Evolutionary conservation across 2,797 vertebrate species (phyloP).

Genomic region (Enteromius treurensis): DNA sequence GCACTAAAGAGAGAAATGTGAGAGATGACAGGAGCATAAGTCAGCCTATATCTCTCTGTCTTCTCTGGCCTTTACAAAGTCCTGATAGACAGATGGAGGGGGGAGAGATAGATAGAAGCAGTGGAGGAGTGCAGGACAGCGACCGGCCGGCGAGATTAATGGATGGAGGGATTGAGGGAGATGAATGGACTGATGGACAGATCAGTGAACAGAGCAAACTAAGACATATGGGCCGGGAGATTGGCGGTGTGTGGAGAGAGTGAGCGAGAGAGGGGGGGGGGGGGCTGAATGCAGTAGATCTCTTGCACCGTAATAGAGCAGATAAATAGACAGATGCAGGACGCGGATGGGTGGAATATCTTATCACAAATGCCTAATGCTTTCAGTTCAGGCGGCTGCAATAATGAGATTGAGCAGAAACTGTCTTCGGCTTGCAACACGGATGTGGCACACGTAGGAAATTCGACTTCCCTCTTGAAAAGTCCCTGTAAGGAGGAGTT

Average conservation of each 20-base stretch:
- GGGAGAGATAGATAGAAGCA: constrained; percentile 56
- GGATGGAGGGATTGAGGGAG: constrained; percentile 65
- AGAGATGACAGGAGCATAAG: constrained; percentile 51
- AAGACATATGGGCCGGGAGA: constrained; percentile 71
- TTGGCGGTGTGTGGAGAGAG: constrained; percentile 61
- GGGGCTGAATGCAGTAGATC: constrained; percentile 62
- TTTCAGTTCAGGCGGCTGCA: constrained; percentile 33
- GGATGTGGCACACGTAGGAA: constrained; percentile 5
- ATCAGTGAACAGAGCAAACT: constrained; percentile 72
- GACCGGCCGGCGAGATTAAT: constrained; percentile 60
- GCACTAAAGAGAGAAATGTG: constrained; percentile 39
- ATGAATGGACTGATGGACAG: constrained; percentile 76
- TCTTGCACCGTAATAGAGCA: constrained; percentile 64
- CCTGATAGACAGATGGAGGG: constrained; percentile 57
- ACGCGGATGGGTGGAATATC: constrained; percentile 50
- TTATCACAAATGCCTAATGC: constrained; percentile 45
- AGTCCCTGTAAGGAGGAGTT: constrained; percentile 12
- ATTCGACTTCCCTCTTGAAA: constrained; percentile 20
- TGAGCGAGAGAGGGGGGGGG: constrained; percentile 23
- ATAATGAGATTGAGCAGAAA: constrained; percentile 28
- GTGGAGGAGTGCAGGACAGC: constrained; percentile 63
- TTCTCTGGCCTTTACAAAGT: constrained; percentile 57
- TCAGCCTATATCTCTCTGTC: constrained; percentile 47
- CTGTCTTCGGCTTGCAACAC: constrained; percentile 16
- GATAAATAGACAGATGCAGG: constrained; percentile 64